A percentile compares a stretch with the other conserved stretches of the same genome.
Evolutionary conservation across 2,113 vertebrate genomes (phyloP).

Genomic region (Takifugu flavidus): DNA sequence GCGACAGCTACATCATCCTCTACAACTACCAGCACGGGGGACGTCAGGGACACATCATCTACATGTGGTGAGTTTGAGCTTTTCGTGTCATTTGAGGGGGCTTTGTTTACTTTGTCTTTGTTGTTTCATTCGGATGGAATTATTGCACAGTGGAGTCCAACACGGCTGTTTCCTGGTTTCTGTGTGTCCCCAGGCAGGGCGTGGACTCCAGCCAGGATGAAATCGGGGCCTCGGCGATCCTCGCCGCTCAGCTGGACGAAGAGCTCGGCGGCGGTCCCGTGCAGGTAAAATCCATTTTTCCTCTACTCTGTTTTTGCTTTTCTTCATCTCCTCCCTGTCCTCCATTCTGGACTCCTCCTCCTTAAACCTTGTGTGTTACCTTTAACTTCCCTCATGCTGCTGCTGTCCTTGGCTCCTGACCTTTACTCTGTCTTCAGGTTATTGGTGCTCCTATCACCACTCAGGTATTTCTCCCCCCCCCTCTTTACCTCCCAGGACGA

Average conservation of each 20-base stretch:
- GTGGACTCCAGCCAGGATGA: slow-evolving; percentile 88
- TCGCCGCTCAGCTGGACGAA: slow-evolving; percentile 86
- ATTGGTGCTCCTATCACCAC: slow-evolving; percentile 75
- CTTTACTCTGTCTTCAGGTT: slow-evolving; percentile 65
- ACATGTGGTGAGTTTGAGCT: slow-evolving; percentile 83
- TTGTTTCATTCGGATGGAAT: neutral
- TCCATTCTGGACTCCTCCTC: slow-evolving; percentile 8
- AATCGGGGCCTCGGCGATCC: slow-evolving; percentile 84
- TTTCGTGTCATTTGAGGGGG: neutral
- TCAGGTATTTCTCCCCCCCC: slow-evolving; percentile 65
- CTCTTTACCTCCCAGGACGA: slow-evolving; percentile 8
- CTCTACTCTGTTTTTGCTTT: neutral
- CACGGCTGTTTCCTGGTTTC: neutral
- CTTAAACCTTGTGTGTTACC: slow-evolving; percentile 31
- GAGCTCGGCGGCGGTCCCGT: slow-evolving; percentile 90
- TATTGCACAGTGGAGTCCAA: no score
- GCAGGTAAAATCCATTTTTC: slow-evolving; percentile 77
- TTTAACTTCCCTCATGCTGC: slow-evolving; percentile 16
- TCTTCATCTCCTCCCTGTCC: slow-evolving; percentile 3
- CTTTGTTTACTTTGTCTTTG: no score
- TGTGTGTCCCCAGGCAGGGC: slow-evolving; percentile 82
- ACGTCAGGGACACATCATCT: slow-evolving; percentile 92
- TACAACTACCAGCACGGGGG: slow-evolving; percentile 84
- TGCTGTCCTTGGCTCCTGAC: slow-evolving; percentile 40
- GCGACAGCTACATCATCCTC: slow-evolving; percentile 95